Evolutionary conservation across 2,797 vertebrate species (phyloP), one percentile per base, ranked within the genome.

Genomic region (Babyrousa celebensis): DNA sequence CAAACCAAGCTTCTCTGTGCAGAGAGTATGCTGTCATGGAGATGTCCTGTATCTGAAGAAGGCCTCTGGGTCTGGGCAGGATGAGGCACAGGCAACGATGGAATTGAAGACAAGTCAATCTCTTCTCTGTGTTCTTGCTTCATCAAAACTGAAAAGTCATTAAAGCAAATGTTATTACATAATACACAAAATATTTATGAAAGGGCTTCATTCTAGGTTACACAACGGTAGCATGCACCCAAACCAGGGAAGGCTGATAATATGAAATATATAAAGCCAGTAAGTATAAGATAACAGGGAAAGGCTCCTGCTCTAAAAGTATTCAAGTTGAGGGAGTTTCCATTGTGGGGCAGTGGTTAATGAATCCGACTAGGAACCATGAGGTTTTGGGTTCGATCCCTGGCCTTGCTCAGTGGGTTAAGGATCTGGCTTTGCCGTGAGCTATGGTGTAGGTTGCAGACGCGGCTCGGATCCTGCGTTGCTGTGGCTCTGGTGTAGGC

Each of bases 51-150:
- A 98, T 99, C 99, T 79, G 99, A 98, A 93, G 99, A 99, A 98
- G 99, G 99, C 98, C 99, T 98, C 98, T 99, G 99, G 97, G 99
- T 98, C 97, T 98, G 98, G 97, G 99, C 98, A 96, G 98, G 91
- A 97, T 98, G 99, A 94, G 99, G 98, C 98, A 99, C 97, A 93
- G 98, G 97, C 96, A 99, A 97, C 95, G 99, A 98, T 15, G 99
- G 98, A 97, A 99, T 98, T 3, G 99, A 96, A 97, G 99, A 96
- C 96, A 99, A 98, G 98, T 99, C 99, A 98, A 99, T 98, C 80
- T 99, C 99, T 11, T 99, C 99, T 98, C 99, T 98, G 97, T 99
- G 99, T 98, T 99, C 99, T 98, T 99, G 99, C 98, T 99, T 99
- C 98, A 99, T 99, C 98, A 99, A 97, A 97, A 99, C 99, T 99